Conservation (phyloP, 2,888 invertebrate species). For the Nudaria mundana region DNA sequence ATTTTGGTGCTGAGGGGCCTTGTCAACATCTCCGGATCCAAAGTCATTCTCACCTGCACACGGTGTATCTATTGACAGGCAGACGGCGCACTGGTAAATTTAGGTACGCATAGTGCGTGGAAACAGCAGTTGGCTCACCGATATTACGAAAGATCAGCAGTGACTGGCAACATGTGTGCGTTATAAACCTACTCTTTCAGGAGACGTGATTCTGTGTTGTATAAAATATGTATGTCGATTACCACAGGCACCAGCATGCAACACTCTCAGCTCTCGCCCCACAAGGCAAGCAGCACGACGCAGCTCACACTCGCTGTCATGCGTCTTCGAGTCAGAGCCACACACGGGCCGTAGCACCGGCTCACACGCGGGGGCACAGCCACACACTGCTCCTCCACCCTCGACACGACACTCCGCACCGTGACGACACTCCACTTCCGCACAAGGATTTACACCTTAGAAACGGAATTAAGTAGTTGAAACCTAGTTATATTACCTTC, state of each 20-base stretch:
- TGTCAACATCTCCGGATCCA: too few species aligned
- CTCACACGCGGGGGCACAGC: slow-evolving; percentile 91
- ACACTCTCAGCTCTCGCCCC: slow-evolving; percentile 67
- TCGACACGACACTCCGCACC: slow-evolving; percentile 93
- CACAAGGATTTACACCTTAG: slow-evolving; percentile 92
- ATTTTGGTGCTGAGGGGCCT: too few species aligned
- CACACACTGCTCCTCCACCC: slow-evolving; percentile 88
- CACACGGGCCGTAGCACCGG: slow-evolving; percentile 91
- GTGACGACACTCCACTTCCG: slow-evolving; percentile 87
- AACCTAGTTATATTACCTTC: neutral
- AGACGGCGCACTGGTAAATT: too few species aligned
- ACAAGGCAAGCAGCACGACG: slow-evolving; percentile 85
- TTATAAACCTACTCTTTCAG: too few species aligned
- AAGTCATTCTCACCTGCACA: too few species aligned
- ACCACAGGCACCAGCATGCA: slow-evolving; percentile 77
- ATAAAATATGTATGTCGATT: too few species aligned
- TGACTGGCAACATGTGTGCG: too few species aligned
- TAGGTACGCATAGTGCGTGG: too few species aligned
- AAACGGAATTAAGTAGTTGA: neutral
- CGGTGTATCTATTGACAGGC: too few species aligned
- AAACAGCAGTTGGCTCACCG: too few species aligned
- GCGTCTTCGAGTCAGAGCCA: slow-evolving; percentile 91
- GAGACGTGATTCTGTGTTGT: too few species aligned
- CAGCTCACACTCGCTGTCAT: slow-evolving; percentile 91
- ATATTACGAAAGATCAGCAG: too few species aligned